A percentile compares a stretch with the other conserved stretches of the same genome.
Conservation (phyloP, 2,113 vertebrate genomes). For the Entomyzon cyanotis region DNA sequence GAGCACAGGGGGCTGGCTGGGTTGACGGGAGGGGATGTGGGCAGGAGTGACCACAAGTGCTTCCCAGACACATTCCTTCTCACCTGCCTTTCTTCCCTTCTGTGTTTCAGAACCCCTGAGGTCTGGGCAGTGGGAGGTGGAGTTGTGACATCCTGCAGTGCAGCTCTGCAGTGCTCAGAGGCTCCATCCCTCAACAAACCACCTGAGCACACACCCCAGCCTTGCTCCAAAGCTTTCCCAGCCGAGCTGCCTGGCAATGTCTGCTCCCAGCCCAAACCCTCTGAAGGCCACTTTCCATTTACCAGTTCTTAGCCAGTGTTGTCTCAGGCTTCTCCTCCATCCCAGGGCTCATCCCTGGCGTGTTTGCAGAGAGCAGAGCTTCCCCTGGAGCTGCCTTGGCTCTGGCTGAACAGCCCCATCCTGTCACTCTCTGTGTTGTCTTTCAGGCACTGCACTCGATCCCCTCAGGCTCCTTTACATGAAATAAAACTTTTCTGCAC, state of each 20-base stretch:
- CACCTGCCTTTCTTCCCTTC: background rate
- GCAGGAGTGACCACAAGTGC: fast-evolving
- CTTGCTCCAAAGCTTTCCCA: background rate
- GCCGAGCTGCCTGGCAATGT: background rate
- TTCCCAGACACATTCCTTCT: background rate
- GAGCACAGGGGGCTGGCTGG: background rate
- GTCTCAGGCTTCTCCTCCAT: background rate
- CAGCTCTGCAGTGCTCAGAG: fast-evolving
- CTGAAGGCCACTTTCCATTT: background rate
- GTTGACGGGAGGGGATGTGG: background rate
- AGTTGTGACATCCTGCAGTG: background rate
- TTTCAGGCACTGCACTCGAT: background rate
- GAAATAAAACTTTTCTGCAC: background rate
- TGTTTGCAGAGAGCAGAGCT: background rate
- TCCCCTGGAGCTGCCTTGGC: fast-evolving
- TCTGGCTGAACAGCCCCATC: background rate
- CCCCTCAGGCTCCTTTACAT: background rate
- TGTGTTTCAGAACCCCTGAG: fast-evolving
- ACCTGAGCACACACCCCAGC: background rate
- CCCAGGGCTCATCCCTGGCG: background rate
- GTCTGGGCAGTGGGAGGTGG: background rate
- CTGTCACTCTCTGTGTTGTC: fast-evolving
- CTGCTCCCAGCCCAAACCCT: background rate
- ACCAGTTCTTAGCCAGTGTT: background rate
- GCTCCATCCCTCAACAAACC: background rate